Conservation (phyloP, 2,888 invertebrate species). For the Pharmacophagus antenor region DNA sequence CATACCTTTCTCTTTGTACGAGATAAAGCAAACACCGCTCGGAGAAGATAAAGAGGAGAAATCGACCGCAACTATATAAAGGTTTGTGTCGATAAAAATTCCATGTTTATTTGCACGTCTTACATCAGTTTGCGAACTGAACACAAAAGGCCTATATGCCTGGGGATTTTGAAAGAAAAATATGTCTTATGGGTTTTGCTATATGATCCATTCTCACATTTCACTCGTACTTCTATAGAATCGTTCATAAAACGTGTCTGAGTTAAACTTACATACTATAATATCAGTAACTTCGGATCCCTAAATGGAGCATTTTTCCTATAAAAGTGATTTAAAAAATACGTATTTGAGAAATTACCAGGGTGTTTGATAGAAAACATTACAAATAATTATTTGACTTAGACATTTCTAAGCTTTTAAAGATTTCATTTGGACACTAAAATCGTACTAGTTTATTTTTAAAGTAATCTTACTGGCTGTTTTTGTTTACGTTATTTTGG, state of each 20-base stretch:
- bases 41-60: constrained; percentile 76
- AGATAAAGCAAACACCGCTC: constrained; percentile 78
- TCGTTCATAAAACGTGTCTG: constrained; percentile 45
- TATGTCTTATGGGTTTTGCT: constrained; percentile 44
- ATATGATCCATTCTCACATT: constrained; percentile 55
- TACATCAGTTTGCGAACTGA: constrained; percentile 65
- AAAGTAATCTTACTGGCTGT: constrained; percentile 34
- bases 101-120: constrained; percentile 81
- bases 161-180: constrained; percentile 47
- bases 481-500: constrained; percentile 40
- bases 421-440: constrained; percentile 52
- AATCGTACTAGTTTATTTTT: constrained; percentile 43
- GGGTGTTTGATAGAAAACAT: constrained; percentile 40
- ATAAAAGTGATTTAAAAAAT: constrained; percentile 66
- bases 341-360: constrained; percentile 31
- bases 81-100: constrained; percentile 80
- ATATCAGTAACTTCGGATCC: constrained; percentile 76
- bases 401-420: no score
- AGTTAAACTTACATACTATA: constrained; percentile 67
- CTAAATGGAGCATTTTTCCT: constrained; percentile 62
- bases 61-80: constrained; percentile 81
- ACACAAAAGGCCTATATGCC: constrained; percentile 55
- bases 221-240: constrained; percentile 38
- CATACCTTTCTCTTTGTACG: constrained; percentile 70
- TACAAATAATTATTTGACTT: no score